Percentiles rank a stretch among this genome's conserved stretches.
phyloP scores from a whole-genome alignment of 2,113 vertebrate species.

The Tympanuchus pallidicinctus region DNA sequence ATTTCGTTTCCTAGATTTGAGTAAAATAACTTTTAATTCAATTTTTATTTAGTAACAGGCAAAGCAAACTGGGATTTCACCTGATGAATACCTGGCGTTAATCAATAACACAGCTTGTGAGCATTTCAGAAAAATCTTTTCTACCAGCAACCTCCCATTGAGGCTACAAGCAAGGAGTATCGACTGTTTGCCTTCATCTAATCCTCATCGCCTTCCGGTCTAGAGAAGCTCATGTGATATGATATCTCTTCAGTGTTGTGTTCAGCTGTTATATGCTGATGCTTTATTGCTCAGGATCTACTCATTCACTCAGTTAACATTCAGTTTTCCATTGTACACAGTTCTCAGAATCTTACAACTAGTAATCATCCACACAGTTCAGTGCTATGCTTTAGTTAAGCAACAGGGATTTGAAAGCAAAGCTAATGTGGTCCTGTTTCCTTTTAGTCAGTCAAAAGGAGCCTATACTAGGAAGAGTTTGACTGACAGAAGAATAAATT shows the following conservation, averaged over 20 bases:
- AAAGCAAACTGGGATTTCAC: neutral
- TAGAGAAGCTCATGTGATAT: neutral
- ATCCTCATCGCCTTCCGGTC: neutral
- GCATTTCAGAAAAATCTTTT: constrained; percentile 30
- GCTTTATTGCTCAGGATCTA: constrained; percentile 29
- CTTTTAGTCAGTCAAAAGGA: neutral
- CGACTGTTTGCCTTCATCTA: neutral
- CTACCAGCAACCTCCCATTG: constrained; percentile 7
- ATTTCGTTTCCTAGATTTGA: neutral
- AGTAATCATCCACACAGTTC: neutral
- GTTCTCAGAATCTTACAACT: neutral
- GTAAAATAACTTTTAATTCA: neutral
- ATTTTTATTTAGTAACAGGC: neutral
- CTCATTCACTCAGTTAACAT: constrained; percentile 27
- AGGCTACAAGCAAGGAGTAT: neutral
- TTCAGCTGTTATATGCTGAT: neutral
- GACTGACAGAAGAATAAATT: neutral
- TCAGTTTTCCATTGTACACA: neutral
- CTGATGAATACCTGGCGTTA: neutral
- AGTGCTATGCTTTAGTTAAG: neutral
- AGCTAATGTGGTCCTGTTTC: neutral
- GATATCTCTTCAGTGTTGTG: neutral
- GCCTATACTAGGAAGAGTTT: neutral
- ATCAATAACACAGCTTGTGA: constrained; percentile 37
- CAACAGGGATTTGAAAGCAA: neutral